Evolutionary conservation across 2,113 vertebrate genomes (phyloP), one percentile per base, ranked within the genome.

Genomic region (Neoarius graeffei): DNA sequence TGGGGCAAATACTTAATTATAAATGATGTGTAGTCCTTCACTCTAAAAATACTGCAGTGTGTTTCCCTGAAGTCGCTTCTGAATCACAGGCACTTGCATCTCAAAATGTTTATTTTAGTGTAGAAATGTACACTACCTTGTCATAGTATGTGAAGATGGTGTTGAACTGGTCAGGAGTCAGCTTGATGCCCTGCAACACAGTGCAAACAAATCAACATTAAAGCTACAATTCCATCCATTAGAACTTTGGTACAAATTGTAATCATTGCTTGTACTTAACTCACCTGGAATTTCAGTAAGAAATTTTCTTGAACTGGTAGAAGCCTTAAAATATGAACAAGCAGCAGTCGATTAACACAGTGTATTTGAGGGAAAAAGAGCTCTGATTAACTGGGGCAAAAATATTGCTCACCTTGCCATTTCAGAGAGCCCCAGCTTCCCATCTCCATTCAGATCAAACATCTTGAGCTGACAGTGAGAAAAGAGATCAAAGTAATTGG

Each of bases 281-380:
- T 90, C 95, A 99, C 98, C 98, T 99, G 97, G 92, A 99, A 99
- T 91, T 98, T 99, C 73, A 99, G 96, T 81, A 99, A 95, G 94
- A 99, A 99, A 91, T 99, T 99, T 94, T 99, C 98, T 93, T 99
- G 97, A 87, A 98, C 97, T 7, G 98, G 98, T 83, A 99, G 92
- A 93, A 99, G 96, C 93, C 98, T 99, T 93, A 62, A 95, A 95
- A 86, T 25, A 10, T 86, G 84, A 30, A 73, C 56, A 80, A 92
- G 19, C 76, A 83, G 76, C 30, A 90, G 88, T 90, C 87, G 89
- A 87, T 54, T 8, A 86, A 35, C 23, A 67, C 50, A 48, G 48
- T 35, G 1, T 3, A 3, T 67, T 81, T 25, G 9, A 59, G 2
- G 35, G 14, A 54, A 27, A 67, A 7, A 42, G 52, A 57, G 23